Percentiles rank a stretch among this genome's conserved stretches.
These are phyloP conservation scores for Lepidocolaptes lacrymiger DNA, from an alignment of 2,797 vertebrate genomes.

Conservation along the genomic window DNA sequence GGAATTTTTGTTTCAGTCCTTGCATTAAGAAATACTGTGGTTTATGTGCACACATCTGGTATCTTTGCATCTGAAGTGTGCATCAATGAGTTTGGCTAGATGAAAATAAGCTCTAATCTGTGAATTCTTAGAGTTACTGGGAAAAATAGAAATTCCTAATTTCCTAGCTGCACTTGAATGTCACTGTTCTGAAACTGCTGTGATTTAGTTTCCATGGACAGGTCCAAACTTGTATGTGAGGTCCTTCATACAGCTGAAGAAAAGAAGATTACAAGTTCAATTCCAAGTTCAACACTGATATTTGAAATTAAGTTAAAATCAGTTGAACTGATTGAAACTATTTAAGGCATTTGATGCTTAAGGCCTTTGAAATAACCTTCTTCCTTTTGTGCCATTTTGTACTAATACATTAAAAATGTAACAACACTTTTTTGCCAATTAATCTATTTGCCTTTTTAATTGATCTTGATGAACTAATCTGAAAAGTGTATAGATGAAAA, in stretches of 20 bases:
- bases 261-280: not conserved
- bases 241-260: not conserved
- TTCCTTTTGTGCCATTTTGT: conserved; percentile 65
- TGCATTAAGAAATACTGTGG: not conserved
- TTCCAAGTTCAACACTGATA: conserved; percentile 11
- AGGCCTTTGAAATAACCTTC: conserved; percentile 40
- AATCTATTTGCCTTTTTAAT: conserved; percentile 68
- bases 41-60: not conserved
- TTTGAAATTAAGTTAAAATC: not conserved
- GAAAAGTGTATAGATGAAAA: conserved; percentile 52
- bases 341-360: conserved; percentile 1
- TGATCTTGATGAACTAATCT: conserved; percentile 60
- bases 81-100: not conserved
- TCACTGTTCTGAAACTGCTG: conserved; percentile 19
- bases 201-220: not conserved
- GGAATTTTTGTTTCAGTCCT: not conserved
- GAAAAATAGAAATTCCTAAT: not conserved
- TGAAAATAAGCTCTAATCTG: conserved; percentile 1
- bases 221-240: not conserved
- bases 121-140: conserved; percentile 23
- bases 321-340: not conserved
- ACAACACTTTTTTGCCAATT: conserved; percentile 61
- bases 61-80: not conserved
- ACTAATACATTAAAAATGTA: conserved; percentile 56
- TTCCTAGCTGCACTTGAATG: conserved; percentile 41